Conservation (phyloP, 2,888 invertebrate genomes). For the Orgyia antiqua region DNA sequence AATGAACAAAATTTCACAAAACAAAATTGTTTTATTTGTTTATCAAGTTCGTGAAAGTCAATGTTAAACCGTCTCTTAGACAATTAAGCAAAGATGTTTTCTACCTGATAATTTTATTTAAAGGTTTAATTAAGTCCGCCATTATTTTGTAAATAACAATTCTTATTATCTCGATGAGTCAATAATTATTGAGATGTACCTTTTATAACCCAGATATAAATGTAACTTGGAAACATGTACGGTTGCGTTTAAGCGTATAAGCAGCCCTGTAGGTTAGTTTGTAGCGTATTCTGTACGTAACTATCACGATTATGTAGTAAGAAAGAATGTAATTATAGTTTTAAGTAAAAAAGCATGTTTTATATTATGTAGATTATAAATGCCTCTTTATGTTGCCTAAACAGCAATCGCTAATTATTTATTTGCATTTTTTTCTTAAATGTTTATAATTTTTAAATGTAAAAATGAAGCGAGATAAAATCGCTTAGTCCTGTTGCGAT, state of each 20-base stretch:
- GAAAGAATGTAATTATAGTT: constrained; percentile 70
- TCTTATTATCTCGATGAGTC: constrained; percentile 17
- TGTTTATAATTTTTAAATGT: constrained; percentile 71
- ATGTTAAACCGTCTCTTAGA: too few species aligned
- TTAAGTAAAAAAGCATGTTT: constrained; percentile 73
- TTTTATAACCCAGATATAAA: constrained; percentile 26
- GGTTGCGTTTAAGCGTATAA: constrained; percentile 39
- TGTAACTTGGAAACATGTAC: constrained; percentile 21
- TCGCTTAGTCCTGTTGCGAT: constrained; percentile 58
- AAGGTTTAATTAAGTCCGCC: constrained; percentile 21
- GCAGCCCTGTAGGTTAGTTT: constrained; percentile 59
- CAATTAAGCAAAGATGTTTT: constrained; percentile 9
- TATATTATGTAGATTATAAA: constrained; percentile 72
- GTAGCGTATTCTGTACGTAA: constrained; percentile 44
- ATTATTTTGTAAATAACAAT: constrained; percentile 35
- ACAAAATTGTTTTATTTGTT: too few species aligned
- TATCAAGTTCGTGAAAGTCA: too few species aligned
- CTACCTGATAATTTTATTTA: constrained; percentile 20
- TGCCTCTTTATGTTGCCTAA: constrained; percentile 64
- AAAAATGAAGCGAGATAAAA: constrained; percentile 43
- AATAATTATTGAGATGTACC: constrained; percentile 22
- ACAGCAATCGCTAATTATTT: constrained; percentile 72
- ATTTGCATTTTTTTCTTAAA: constrained; percentile 72
- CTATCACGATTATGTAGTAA: constrained; percentile 57
- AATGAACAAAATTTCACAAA: too few species aligned